phyloP scores from a whole-genome alignment of 2,113 vertebrate species.

The Amblyornis subalaris region DNA sequence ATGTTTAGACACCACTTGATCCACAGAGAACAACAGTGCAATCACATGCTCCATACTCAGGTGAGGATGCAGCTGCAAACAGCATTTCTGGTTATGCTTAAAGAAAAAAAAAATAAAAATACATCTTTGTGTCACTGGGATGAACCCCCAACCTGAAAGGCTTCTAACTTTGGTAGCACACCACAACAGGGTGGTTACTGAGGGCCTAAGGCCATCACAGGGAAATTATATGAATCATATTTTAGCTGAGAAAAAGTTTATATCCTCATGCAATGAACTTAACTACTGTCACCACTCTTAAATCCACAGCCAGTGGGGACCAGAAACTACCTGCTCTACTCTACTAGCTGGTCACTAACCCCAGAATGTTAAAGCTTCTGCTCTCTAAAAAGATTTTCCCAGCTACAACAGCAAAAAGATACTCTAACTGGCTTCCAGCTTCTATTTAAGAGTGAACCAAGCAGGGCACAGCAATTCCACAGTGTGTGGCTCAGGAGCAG shows the following conservation, averaged over 20 bases:
- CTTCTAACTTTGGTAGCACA: conserved; percentile 29
- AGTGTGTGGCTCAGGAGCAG: not conserved
- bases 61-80: not conserved
- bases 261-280: not conserved
- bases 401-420: not conserved
- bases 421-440: not conserved
- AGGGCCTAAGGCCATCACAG: not conserved
- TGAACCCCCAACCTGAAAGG: not conserved
- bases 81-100: not conserved
- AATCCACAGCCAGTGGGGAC: not conserved
- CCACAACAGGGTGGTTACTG: not conserved
- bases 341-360: not conserved
- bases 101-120: not conserved
- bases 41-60: not conserved
- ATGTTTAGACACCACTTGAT: not conserved
- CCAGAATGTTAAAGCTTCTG: not conserved
- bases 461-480: not conserved
- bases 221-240: not conserved
- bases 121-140: not conserved
- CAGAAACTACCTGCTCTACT: not conserved
- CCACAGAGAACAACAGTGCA: not conserved
- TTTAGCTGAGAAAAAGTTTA: not conserved
- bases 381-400: not conserved
- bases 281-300: not conserved
- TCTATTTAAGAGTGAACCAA: not conserved